Conservation (phyloP, 2,888 invertebrate genomes). For the Galerucella pusilla region DNA sequence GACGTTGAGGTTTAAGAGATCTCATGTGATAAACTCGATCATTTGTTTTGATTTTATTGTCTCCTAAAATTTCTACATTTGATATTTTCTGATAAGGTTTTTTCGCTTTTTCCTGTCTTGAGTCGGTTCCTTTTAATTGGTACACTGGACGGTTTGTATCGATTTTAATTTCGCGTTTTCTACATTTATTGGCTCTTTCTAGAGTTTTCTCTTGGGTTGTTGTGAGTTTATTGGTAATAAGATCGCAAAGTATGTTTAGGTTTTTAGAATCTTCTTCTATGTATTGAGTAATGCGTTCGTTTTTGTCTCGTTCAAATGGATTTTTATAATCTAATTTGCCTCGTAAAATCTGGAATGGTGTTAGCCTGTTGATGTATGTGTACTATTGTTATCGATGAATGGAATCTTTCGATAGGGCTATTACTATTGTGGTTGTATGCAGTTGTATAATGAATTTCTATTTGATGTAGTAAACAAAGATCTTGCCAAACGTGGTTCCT, state of each 20-base stretch:
- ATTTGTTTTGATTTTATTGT: slow-evolving; percentile 14
- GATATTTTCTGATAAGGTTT: slow-evolving; percentile 12
- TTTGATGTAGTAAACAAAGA: slow-evolving; percentile 6
- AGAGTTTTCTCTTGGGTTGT: background rate
- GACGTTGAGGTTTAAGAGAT: slow-evolving; percentile 12
- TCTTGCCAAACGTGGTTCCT: slow-evolving; percentile 15
- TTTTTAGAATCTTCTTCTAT: slow-evolving; percentile 14
- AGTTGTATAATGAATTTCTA: slow-evolving; percentile 17
- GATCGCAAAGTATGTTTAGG: background rate
- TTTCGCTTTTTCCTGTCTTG: slow-evolving; percentile 4
- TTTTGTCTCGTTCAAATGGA: slow-evolving; percentile 8
- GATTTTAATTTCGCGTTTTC: slow-evolving; percentile 11
- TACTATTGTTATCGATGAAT: slow-evolving; percentile 19
- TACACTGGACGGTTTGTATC: background rate
- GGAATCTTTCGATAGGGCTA: slow-evolving; percentile 16
- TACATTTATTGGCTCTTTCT: background rate
- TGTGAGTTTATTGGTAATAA: background rate
- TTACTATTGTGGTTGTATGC: slow-evolving; percentile 15
- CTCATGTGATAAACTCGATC: slow-evolving; percentile 13
- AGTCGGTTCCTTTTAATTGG: slow-evolving; percentile 5
- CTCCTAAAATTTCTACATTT: background rate
- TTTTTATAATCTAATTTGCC: slow-evolving; percentile 24
- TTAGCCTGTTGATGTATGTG: slow-evolving; percentile 13
- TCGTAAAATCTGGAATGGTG: slow-evolving; percentile 27
- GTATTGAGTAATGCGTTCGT: background rate